Base-by-base conservation (phyloP, 2,797 vertebrate species). In the Pampus argenteus region DNA sequence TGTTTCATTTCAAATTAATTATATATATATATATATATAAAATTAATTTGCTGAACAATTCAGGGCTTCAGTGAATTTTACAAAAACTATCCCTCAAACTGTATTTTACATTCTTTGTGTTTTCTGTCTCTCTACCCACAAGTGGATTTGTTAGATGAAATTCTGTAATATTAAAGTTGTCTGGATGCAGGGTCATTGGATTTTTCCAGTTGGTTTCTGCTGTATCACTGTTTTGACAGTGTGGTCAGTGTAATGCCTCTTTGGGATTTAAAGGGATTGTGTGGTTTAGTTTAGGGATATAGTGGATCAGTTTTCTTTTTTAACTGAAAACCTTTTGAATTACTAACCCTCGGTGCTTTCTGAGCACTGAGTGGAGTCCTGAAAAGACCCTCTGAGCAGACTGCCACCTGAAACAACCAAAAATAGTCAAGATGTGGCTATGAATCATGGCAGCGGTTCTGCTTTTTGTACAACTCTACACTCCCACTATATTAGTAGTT, bases 281-380 rank as follows among this genome's bases (percentile, higher is more conserved):
- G 20, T 66, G 79, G 60, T 87, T 86, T 80, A 82, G 76, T 85
- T 86, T 55, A 50, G 63, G 78, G 76, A 86, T 83, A 63, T 59
- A 70, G 57, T 51, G 79, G 67, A 83, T 86, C 49, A 77, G 44
- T 59, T 70, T 38, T 59, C 78, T 73, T 79, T 78, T 79, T 78
- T 31, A 34, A 65, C 50, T 5, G 28, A 82, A 74, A 66, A 50
- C 34, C 68, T 71, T 73, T 79, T 72, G 61, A 81, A 66, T 75
- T 28, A 80, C 67, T 67, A 62, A 86, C 74, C 65, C 76, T 44
- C n/a, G 17, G 57, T 56, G 56, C 49, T 57, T 49, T 61, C n/a
- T 45, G 73, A 49, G 40, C 49, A 36, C 1, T 26, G 26, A 38
- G 8, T 62, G 49, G 47, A 64, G 48, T 69, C 40, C 50, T 25